Conservation (phyloP, 2,888 invertebrate species). For the Emmelina monodactyla region DNA sequence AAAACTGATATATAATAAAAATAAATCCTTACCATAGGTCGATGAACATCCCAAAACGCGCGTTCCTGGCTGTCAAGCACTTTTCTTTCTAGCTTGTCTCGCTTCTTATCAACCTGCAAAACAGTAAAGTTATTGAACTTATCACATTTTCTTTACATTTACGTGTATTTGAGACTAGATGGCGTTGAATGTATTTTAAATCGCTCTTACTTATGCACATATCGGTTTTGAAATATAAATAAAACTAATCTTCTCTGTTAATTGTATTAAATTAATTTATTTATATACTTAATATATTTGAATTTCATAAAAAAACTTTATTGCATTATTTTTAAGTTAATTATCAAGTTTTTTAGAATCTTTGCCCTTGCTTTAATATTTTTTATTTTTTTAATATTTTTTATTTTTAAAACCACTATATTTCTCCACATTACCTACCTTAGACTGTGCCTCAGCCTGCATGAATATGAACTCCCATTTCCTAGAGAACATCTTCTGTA, state of each 20-base stretch:
- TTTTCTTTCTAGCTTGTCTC: constrained; percentile 97
- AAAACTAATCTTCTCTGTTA: too few species aligned
- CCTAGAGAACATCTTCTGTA: constrained; percentile 98
- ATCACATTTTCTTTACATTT: neutral
- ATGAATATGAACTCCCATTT: constrained; percentile 99
- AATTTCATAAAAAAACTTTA: neutral
- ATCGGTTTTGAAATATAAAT: too few species aligned
- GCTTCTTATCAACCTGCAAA: constrained; percentile 93
- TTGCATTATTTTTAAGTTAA: neutral
- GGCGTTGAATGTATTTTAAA: too few species aligned
- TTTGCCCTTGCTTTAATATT: too few species aligned
- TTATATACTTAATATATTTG: too few species aligned
- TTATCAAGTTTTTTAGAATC: neutral
- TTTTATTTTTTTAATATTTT: too few species aligned
- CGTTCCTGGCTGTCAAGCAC: constrained; percentile 98
- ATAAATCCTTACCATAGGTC: constrained; percentile 84
- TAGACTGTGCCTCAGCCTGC: constrained; percentile 85
- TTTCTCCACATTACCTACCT: constrained; percentile 27
- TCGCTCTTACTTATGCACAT: too few species aligned
- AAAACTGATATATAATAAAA: too few species aligned
- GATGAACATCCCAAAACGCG: constrained; percentile 99
- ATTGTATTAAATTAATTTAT: too few species aligned
- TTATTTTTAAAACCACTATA: neutral
- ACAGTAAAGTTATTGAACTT: constrained; percentile 5
- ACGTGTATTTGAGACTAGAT: too few species aligned